A percentile compares a stretch with the other conserved stretches of the same genome.
Evolutionary conservation across 2,797 vertebrate genomes (phyloP).

Genomic region (Diplodus puntazzo): DNA sequence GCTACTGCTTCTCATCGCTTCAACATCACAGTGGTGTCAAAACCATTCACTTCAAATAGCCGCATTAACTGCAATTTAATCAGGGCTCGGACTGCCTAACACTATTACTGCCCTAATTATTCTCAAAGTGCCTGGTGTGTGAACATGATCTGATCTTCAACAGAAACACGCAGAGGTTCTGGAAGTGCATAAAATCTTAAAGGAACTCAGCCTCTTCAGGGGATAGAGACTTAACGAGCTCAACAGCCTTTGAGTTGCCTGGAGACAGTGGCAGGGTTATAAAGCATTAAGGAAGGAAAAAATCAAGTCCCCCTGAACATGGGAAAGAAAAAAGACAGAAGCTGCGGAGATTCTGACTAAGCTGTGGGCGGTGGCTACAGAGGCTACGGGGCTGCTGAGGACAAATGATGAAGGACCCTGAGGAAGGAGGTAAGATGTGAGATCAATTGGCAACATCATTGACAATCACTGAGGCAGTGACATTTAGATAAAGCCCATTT

Average conservation of each 20-base stretch:
- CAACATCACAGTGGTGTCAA: constrained; percentile 47
- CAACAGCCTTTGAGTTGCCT: constrained; percentile 83
- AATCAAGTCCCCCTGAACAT: constrained; percentile 73
- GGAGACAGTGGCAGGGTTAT: constrained; percentile 79
- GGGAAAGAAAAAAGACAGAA: constrained; percentile 48
- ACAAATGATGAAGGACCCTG: constrained; percentile 51
- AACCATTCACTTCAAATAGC: constrained; percentile 62
- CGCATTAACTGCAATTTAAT: constrained; percentile 72
- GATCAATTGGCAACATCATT: constrained; percentile 72
- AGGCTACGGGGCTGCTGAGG: constrained; percentile 45
- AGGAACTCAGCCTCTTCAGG: constrained; percentile 74
- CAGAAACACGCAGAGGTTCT: constrained; percentile 66
- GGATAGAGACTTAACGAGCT: constrained; percentile 82
- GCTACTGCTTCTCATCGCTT: constrained; percentile 35
- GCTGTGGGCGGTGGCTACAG: constrained; percentile 58
- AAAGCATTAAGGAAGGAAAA: constrained; percentile 78
- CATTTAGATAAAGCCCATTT: constrained; percentile 78
- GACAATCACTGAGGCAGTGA: constrained; percentile 67
- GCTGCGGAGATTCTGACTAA: constrained; percentile 64
- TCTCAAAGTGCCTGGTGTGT: constrained; percentile 63
- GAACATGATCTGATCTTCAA: constrained; percentile 72
- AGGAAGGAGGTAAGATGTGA: constrained; percentile 46
- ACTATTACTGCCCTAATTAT: constrained; percentile 75
- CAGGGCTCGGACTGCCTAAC: constrained; percentile 63
- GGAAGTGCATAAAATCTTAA: constrained; percentile 75